These are phyloP conservation scores for Labia minor DNA, from an alignment of 2,888 invertebrate genomes.

Conservation along the genomic window DNA sequence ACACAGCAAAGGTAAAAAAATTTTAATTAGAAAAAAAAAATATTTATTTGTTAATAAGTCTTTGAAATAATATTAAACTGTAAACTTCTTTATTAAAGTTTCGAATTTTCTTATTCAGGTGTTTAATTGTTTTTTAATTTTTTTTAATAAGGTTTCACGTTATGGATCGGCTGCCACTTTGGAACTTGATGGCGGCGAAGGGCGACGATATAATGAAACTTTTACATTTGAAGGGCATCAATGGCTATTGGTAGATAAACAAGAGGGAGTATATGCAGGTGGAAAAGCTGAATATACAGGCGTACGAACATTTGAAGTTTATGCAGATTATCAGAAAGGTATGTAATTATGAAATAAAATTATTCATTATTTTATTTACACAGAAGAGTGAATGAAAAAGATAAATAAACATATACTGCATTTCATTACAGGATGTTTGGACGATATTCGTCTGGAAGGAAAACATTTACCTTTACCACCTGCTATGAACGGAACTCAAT, in stretches of 20 bases:
- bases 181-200: slow-evolving; percentile 90
- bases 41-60: neutral
- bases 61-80: neutral
- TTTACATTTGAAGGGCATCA: slow-evolving; percentile 84
- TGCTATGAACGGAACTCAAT: slow-evolving; percentile 88
- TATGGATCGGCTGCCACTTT: slow-evolving; percentile 87
- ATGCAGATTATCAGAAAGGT: slow-evolving; percentile 89
- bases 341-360: too few relatives aligned
- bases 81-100: neutral
- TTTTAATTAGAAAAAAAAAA: neutral
- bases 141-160: slow-evolving; percentile 51
- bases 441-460: slow-evolving; percentile 80
- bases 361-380: slow-evolving; percentile 3
- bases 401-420: too few relatives aligned
- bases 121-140: neutral
- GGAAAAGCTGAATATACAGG: slow-evolving; percentile 93
- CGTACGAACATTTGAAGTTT: slow-evolving; percentile 85
- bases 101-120: neutral
- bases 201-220: slow-evolving; percentile 83
- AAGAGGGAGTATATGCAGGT: slow-evolving; percentile 90
- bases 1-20: slow-evolving; percentile 58
- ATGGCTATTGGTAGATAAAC: slow-evolving; percentile 83
- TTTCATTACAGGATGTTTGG: slow-evolving; percentile 66
- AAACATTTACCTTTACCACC: slow-evolving; percentile 89
- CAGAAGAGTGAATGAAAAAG: too few relatives aligned